Conservation (phyloP, 2,113 vertebrate genomes). For the Bubo blakistoni region DNA sequence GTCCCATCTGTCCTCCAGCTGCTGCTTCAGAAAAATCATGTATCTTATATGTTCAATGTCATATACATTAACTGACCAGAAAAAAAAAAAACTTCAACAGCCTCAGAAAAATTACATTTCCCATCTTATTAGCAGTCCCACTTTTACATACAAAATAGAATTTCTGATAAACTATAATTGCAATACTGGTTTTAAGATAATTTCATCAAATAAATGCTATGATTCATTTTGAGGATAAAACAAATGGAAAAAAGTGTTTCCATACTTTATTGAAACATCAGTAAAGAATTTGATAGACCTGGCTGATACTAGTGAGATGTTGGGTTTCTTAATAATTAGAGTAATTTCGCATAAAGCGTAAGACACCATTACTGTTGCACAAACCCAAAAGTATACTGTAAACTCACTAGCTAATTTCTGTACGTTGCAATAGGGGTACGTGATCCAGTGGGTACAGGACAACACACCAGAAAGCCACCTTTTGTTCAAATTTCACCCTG, state of each 20-base stretch:
- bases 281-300: background rate
- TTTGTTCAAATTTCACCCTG: background rate
- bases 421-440: background rate
- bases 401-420: background rate
- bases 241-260: background rate
- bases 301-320: background rate
- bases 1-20: background rate
- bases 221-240: background rate
- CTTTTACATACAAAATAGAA: background rate
- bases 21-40: background rate
- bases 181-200: background rate
- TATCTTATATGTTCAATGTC: background rate
- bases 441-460: background rate
- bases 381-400: background rate
- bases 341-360: background rate
- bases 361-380: background rate
- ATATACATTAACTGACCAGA: background rate
- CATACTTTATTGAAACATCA: background rate
- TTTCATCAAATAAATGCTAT: background rate
- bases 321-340: background rate
- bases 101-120: background rate
- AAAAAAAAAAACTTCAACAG: background rate
- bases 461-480: background rate
- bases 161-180: background rate
- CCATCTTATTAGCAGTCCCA: background rate